These are phyloP conservation scores for Samia ricini DNA, from an alignment of 1,140 invertebrate genomes.

Conservation along the genomic window DNA sequence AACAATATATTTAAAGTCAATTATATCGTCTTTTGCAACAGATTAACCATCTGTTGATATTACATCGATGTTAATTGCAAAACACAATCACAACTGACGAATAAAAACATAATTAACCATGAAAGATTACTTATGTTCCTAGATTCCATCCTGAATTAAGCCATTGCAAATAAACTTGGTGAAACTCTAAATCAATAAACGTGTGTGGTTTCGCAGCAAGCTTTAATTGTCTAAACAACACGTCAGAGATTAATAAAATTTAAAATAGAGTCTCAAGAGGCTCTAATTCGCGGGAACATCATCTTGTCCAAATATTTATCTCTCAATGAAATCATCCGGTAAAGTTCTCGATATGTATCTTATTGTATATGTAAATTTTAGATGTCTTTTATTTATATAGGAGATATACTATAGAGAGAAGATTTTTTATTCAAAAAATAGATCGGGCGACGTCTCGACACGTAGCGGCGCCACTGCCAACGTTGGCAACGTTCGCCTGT, in stretches of 20 bases:
- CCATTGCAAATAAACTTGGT: background rate
- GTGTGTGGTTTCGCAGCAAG: background rate
- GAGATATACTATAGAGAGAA: constrained; percentile 8
- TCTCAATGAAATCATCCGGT: constrained; percentile 3
- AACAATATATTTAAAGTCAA: too few species aligned
- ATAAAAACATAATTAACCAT: background rate
- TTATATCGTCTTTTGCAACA: too few species aligned
- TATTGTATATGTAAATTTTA: constrained; percentile 8
- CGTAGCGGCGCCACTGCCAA: constrained; percentile 54
- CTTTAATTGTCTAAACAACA: constrained; percentile 9
- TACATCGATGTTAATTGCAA: too few species aligned
- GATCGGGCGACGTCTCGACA: constrained; percentile 50
- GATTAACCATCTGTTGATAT: too few species aligned
- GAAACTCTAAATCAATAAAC: background rate
- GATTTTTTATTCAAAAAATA: constrained; percentile 53
- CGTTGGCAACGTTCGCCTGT: constrained; percentile 58
- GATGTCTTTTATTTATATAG: background rate
- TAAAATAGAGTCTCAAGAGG: background rate
- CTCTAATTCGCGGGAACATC: constrained; percentile 16
- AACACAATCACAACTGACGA: background rate
- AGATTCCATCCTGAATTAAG: background rate
- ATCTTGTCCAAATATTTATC: constrained; percentile 38
- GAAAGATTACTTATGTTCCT: background rate
- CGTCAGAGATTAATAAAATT: constrained; percentile 11
- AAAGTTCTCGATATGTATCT: constrained; percentile 25